Evolutionary conservation across 2,113 vertebrate genomes (phyloP).

Genomic region (Ptilonorhynchus violaceus): DNA sequence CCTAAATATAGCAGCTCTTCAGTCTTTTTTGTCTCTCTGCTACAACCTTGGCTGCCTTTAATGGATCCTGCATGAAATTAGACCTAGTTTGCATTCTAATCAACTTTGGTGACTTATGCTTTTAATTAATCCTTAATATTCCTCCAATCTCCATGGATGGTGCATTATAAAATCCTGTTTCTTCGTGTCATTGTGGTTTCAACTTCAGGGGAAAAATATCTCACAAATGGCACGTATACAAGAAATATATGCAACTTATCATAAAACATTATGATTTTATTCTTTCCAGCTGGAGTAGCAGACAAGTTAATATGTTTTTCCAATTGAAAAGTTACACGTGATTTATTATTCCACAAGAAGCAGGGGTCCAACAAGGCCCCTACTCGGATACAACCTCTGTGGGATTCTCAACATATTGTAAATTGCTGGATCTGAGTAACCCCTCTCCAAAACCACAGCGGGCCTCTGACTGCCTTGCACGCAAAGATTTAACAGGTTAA

Average conservation of each 20-base stretch:
- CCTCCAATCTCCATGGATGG: background rate
- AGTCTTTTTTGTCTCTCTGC: background rate
- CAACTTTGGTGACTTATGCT: background rate
- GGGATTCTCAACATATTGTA: background rate
- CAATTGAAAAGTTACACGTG: background rate
- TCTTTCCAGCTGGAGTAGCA: constrained; percentile 37
- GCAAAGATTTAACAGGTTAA: constrained; percentile 41
- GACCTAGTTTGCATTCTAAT: constrained; percentile 10
- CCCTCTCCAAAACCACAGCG: constrained; percentile 1
- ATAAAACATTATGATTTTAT: constrained; percentile 17
- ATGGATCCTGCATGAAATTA: background rate
- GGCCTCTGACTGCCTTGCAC: background rate
- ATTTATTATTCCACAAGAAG: background rate
- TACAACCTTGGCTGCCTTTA: background rate
- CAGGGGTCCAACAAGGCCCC: background rate
- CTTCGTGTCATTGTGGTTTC: background rate
- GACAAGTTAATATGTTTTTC: background rate
- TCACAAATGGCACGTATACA: background rate
- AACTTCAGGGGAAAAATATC: background rate
- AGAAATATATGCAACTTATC: constrained; percentile 5
- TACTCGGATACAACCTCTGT: background rate
- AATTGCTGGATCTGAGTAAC: background rate
- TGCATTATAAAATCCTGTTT: background rate
- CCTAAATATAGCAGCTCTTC: constrained; percentile 20
- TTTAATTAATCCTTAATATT: constrained; percentile 42